Evolutionary conservation across 37 sponge, comb jelly and placozoan genomes (phyloP), one percentile per base, ranked within the genome.

Genomic region (Tethya wilhelma): DNA sequence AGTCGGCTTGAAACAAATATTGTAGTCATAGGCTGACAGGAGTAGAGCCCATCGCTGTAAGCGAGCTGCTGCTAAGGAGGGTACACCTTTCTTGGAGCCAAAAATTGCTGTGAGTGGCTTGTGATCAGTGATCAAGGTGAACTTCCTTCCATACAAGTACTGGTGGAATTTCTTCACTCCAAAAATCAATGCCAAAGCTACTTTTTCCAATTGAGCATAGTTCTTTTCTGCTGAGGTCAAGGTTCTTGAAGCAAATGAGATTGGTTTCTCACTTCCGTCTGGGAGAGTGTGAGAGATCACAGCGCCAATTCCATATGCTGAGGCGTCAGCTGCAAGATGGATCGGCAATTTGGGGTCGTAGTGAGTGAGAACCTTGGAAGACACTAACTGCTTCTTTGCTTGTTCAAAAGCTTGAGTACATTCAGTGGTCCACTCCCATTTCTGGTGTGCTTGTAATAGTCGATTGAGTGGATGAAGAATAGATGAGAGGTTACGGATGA

Each of bases 361-460:
- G 31, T 86, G 86, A 11, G 40, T 64, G 22, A 80, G 44, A n/a
- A 86, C 74, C 39, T 30, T 4, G 23, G 73, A 34, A 12, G 66
- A 53, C 17, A 56, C 42, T 22, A 71, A 34, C 26, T 19, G 0
- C 39, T 71, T n/a, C 59, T 80, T 86, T n/a, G 70, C 75, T 33
- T n/a, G n/a, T n/a, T 30, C 69, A 36, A 75, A 75, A 20, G 75
- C 59, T 3, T 75, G 19, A 5, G 8, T 36, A 55, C 69, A 53
- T n/a, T 83, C 56, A 39, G 6, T 17, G 6, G 78, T 39, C 80
- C 87, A 80, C 11, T 79, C 44, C 87, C 81, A 86, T 70, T 4
- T 22, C 1, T 30, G 31, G 29, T 29, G 29, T 28, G 79, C 56
- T 32, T 60, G n/a, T 23, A 77, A 56, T 26, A 79, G 55, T 1